These are phyloP conservation scores for Harpalus rubripes DNA, from an alignment of 2,888 invertebrate genomes.

Conservation along the genomic window DNA sequence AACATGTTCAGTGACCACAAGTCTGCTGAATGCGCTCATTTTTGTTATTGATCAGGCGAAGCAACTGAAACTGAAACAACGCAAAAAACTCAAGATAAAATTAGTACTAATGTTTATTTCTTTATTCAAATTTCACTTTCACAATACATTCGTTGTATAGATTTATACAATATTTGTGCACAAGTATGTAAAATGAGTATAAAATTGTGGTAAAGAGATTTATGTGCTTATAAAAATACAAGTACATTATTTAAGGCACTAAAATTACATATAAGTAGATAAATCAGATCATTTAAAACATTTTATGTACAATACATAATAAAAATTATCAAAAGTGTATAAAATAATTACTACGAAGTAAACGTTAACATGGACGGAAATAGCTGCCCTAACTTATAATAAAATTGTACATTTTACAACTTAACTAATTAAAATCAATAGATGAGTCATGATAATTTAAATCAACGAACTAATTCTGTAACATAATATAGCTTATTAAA, in stretches of 20 bases:
- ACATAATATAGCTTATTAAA: slow-evolving; percentile 47
- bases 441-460: slow-evolving; percentile 23
- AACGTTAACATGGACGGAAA: slow-evolving; percentile 54
- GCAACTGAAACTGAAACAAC: slow-evolving; percentile 12
- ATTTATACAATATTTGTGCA: slow-evolving; percentile 39
- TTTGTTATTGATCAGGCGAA: slow-evolving; percentile 10
- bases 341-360: slow-evolving; percentile 31
- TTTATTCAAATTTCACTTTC: neutral
- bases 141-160: slow-evolving; percentile 5
- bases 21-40: too few relatives aligned
- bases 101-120: slow-evolving; percentile 1
- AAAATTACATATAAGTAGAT: slow-evolving; percentile 33
- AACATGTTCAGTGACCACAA: too few relatives aligned
- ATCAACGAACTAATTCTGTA: slow-evolving; percentile 51
- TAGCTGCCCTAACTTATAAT: slow-evolving; percentile 5
- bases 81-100: neutral
- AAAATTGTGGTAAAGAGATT: slow-evolving; percentile 24
- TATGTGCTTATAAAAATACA: slow-evolving; percentile 43
- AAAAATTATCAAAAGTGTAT: slow-evolving; percentile 48
- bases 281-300: slow-evolving; percentile 14
- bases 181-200: neutral
- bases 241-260: slow-evolving; percentile 25
- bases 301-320: slow-evolving; percentile 34
- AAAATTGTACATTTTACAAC: slow-evolving; percentile 47
- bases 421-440: slow-evolving; percentile 42